Evolutionary conservation across 2,113 vertebrate species (phyloP).

Genomic region (Bufo bufo): DNA sequence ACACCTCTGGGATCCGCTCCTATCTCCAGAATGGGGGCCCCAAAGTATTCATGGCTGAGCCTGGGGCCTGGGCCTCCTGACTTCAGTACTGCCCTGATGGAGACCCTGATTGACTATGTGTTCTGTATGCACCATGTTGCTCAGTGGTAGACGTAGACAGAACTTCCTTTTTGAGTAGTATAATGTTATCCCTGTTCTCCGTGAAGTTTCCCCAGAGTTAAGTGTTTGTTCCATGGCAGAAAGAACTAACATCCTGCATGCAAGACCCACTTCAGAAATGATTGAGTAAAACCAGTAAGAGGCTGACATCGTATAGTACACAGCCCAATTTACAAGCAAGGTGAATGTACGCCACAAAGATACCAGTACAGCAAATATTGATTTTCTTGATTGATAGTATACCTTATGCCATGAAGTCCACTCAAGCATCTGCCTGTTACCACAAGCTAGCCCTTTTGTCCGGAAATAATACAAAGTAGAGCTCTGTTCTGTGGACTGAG

Average conservation of each 20-base stretch:
- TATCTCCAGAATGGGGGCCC: too few relatives aligned
- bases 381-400: slow-evolving; percentile 71
- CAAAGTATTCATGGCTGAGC: too few relatives aligned
- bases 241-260: slow-evolving; percentile 58
- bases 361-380: slow-evolving; percentile 83
- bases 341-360: slow-evolving; percentile 73
- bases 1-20: too few relatives aligned
- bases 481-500: slow-evolving; percentile 70
- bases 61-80: too few relatives aligned
- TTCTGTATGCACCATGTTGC: not conserved
- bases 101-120: not conserved
- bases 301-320: slow-evolving; percentile 62
- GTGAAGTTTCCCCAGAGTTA: slow-evolving; percentile 23
- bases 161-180: not conserved
- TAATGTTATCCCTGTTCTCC: slow-evolving; percentile 22
- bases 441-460: slow-evolving; percentile 69
- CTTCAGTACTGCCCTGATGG: too few relatives aligned
- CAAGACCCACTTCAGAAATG: slow-evolving; percentile 57
- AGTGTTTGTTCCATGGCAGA: slow-evolving; percentile 39
- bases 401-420: slow-evolving; percentile 66
- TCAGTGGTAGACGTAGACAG: not conserved
- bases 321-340: slow-evolving; percentile 68
- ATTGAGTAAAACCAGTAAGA: slow-evolving; percentile 61
- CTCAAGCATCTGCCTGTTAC: slow-evolving; percentile 73
- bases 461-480: slow-evolving; percentile 72